Percentiles rank a stretch among this genome's conserved stretches.
Conservation (phyloP, 1,140 invertebrate species). For the Papilio xuthus region DNA sequence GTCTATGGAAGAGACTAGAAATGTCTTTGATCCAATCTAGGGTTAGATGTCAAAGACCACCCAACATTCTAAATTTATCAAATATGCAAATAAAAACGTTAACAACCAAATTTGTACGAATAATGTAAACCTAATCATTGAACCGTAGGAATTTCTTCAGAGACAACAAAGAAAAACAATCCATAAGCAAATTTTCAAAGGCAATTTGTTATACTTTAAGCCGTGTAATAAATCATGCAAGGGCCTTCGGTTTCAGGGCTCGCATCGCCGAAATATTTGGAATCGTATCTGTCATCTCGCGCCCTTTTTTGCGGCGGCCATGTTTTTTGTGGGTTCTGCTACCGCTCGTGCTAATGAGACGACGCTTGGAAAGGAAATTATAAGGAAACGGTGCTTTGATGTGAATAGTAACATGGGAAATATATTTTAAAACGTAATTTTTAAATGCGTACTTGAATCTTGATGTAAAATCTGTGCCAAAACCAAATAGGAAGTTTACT, state of each 20-base stretch:
- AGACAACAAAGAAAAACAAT: constrained; percentile 36
- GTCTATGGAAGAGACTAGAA: not conserved
- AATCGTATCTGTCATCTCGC: constrained; percentile 71
- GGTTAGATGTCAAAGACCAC: not conserved
- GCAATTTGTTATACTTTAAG: constrained; percentile 74
- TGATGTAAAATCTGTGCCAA: too few relatives aligned
- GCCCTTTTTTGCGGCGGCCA: constrained; percentile 28
- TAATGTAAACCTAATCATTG: constrained; percentile 14
- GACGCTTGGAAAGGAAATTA: constrained; percentile 43
- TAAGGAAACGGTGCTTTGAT: constrained; percentile 5
- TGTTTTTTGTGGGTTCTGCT: constrained; percentile 61
- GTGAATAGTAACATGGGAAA: not conserved
- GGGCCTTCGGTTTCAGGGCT: constrained; percentile 70
- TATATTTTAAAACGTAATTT: not conserved
- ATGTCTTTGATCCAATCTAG: not conserved
- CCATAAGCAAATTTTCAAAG: constrained; percentile 55
- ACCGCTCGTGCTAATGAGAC: constrained; percentile 67
- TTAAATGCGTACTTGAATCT: not conserved
- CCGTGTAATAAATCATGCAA: constrained; percentile 64
- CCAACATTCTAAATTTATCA: not conserved
- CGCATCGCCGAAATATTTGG: constrained; percentile 76
- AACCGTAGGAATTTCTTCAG: constrained; percentile 30
- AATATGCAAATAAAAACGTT: not conserved
- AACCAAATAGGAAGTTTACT: too few relatives aligned
- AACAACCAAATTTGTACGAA: constrained; percentile 10